Conservation (phyloP, 92 coral and sea anemone genomes). For the Bergia sp. region DNA sequence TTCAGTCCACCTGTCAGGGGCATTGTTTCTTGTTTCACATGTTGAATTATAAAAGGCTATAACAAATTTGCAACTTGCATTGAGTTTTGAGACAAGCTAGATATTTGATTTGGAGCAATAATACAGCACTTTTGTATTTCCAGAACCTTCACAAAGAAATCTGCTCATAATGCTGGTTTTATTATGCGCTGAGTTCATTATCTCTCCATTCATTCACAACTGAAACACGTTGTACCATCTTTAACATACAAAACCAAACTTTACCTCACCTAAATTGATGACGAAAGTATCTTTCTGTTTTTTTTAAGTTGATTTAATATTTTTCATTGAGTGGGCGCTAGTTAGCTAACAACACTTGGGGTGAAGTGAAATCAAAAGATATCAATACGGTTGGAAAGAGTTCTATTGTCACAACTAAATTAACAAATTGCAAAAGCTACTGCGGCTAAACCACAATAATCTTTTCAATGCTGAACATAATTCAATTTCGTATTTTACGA, state of each 20-base stretch:
- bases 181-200: neutral
- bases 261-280: neutral
- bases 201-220: slow-evolving; percentile 2
- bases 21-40: slow-evolving; percentile 35
- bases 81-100: slow-evolving; percentile 23
- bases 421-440: slow-evolving; percentile 6
- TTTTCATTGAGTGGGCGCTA: slow-evolving; percentile 41
- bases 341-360: neutral
- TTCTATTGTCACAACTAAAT: slow-evolving; percentile 17
- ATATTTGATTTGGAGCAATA: slow-evolving; percentile 6
- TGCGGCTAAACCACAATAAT: slow-evolving; percentile 3
- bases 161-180: neutral
- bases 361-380: slow-evolving; percentile 3
- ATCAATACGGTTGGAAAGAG: neutral
- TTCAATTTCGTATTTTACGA: neutral
- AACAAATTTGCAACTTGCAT: slow-evolving; percentile 43
- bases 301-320: neutral
- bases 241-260: slow-evolving; percentile 15
- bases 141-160: slow-evolving; percentile 2
- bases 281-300: neutral
- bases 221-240: slow-evolving; percentile 17
- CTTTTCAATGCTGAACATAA: slow-evolving; percentile 4
- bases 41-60: slow-evolving; percentile 38
- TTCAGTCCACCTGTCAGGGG: slow-evolving; percentile 17
- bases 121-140: slow-evolving; percentile 15